phyloP scores from a whole-genome alignment of 2,888 invertebrate genomes.

The Caenorhabditis plicata region DNA sequence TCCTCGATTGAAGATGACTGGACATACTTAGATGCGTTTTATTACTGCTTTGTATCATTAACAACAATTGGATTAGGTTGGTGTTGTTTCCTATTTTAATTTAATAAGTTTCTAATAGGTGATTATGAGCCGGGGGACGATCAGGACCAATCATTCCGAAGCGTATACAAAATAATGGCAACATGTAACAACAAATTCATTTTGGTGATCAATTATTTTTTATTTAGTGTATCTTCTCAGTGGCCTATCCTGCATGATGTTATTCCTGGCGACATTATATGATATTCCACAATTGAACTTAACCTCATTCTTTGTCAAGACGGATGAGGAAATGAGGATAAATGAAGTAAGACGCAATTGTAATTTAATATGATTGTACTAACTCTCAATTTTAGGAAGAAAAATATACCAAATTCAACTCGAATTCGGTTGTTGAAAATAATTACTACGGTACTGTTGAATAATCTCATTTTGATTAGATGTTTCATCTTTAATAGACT shows the following conservation, averaged over 20 bases:
- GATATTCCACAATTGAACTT: conserved; percentile 86
- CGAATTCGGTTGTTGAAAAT: conserved; percentile 13
- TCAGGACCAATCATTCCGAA: conserved; percentile 77
- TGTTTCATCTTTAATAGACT: too few relatives aligned
- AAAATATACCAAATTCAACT: conserved; percentile 21
- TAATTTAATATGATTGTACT: neutral
- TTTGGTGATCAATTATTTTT: conserved; percentile 49
- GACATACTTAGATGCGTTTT: conserved; percentile 81
- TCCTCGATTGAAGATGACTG: conserved; percentile 73
- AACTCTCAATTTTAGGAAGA: conserved; percentile 16
- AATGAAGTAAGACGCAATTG: conserved; percentile 9
- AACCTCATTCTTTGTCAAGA: conserved; percentile 68
- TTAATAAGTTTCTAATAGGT: too few relatives aligned
- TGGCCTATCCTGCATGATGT: conserved; percentile 82
- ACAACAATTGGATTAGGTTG: conserved; percentile 85
- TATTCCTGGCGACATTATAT: conserved; percentile 81
- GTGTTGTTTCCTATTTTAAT: too few relatives aligned
- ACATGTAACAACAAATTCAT: too few relatives aligned
- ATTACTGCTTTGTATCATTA: conserved; percentile 86
- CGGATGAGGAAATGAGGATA: conserved; percentile 38
- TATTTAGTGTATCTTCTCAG: conserved; percentile 75
- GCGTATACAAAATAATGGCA: conserved; percentile 80
- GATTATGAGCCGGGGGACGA: conserved; percentile 86
- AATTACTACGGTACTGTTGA: conserved; percentile 14
- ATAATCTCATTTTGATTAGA: conserved; percentile 1